Evolutionary conservation across 2,888 invertebrate species (phyloP).

Genomic region (Slavum lentiscoides): DNA sequence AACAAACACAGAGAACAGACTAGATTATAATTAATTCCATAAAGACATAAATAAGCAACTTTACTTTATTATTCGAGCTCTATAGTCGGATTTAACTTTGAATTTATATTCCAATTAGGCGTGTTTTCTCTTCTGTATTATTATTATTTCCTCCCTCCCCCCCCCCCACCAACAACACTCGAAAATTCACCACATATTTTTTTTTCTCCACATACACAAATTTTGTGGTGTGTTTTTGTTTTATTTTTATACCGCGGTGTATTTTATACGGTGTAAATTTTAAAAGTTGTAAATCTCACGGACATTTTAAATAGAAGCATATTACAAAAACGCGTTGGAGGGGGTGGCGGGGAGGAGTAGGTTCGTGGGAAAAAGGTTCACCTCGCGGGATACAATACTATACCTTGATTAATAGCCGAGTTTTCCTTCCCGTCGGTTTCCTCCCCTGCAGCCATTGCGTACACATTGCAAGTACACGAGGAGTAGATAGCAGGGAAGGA

Average conservation of each 20-base stretch:
- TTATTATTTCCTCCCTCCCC: no score
- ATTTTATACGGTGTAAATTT: conserved; percentile 38
- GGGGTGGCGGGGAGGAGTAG: background rate
- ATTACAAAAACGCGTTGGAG: background rate
- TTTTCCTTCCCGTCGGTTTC: conserved; percentile 47
- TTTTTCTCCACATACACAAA: background rate
- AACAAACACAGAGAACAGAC: background rate
- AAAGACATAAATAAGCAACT: conserved; percentile 23
- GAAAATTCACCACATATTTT: background rate
- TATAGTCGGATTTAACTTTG: conserved; percentile 19
- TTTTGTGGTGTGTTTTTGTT: conserved; percentile 17
- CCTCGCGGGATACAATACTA: conserved; percentile 10
- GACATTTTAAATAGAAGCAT: conserved; percentile 45
- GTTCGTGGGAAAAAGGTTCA: conserved; percentile 28
- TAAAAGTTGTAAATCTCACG: conserved; percentile 38
- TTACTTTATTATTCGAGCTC: conserved; percentile 14
- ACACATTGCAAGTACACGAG: no score
- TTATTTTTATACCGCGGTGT: conserved; percentile 21
- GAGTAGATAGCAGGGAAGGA: conserved; percentile 6
- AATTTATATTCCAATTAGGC: conserved; percentile 47
- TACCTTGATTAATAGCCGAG: conserved; percentile 50
- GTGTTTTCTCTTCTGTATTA: background rate
- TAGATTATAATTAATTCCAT: conserved; percentile 25
- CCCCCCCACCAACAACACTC: no score
- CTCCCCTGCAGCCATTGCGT: conserved; percentile 10